Evolutionary conservation across 1,140 invertebrate genomes (phyloP).

Genomic region (Cherax quadricarinatus): DNA sequence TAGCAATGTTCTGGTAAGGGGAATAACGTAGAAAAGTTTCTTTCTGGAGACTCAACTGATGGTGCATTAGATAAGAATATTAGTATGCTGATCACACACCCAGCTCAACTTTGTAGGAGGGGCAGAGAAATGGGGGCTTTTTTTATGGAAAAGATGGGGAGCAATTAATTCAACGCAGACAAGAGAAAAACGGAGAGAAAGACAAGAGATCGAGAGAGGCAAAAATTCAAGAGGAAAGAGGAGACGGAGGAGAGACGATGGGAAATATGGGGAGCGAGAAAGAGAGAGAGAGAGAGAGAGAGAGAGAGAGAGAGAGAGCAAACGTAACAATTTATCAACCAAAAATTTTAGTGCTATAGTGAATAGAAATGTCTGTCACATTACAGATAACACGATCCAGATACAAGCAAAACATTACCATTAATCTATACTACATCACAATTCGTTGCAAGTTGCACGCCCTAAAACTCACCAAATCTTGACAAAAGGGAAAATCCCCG

Average conservation of each 20-base stretch:
- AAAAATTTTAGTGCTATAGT: background rate
- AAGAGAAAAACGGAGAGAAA: background rate
- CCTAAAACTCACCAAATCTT: too few species aligned
- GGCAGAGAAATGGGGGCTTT: background rate
- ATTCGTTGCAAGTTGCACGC: too few species aligned
- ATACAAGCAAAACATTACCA: too few species aligned
- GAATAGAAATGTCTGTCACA: too few species aligned
- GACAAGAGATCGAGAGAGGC: background rate
- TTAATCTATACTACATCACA: too few species aligned
- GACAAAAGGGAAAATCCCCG: too few species aligned
- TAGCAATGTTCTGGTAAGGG: background rate
- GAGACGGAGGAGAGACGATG: constrained; percentile 2
- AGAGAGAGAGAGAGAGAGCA: background rate
- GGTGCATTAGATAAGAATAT: background rate
- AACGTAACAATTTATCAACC: background rate
- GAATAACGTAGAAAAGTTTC: background rate
- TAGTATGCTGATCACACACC: background rate
- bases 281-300: background rate
- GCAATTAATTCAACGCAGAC: background rate
- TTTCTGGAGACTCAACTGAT: background rate
- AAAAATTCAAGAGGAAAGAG: background rate
- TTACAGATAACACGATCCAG: too few species aligned
- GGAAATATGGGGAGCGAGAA: background rate
- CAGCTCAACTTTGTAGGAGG: background rate
- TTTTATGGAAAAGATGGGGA: background rate